Evolutionary conservation across 1,140 invertebrate species (phyloP).

Genomic region (Conus ventricosus): DNA sequence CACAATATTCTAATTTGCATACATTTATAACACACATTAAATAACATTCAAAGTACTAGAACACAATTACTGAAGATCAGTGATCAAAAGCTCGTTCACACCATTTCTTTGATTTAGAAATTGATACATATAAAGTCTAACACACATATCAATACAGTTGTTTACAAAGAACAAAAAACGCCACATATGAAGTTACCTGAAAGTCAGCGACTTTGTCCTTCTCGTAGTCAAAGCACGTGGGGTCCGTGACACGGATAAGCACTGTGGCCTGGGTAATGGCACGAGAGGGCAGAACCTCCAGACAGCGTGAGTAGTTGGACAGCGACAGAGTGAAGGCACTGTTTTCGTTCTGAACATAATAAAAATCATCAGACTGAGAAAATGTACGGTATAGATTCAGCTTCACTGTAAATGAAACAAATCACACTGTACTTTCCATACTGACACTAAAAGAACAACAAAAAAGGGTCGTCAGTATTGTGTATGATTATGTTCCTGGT

Average conservation of each 20-base stretch:
- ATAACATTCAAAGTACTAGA: background rate
- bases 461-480: background rate
- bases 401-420: background rate
- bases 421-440: too few species aligned
- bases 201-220: background rate
- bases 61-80: background rate
- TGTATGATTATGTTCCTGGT: too few species aligned
- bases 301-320: slow-evolving; percentile 1
- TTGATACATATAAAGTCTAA: background rate
- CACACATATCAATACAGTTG: background rate
- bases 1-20: too few species aligned
- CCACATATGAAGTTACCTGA: slow-evolving; percentile 18
- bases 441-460: background rate
- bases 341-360: slow-evolving; percentile 16
- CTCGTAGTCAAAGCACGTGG: slow-evolving; percentile 40
- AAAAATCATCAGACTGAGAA: background rate
- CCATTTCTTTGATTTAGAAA: background rate
- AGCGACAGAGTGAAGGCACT: slow-evolving; percentile 4
- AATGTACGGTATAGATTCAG: background rate
- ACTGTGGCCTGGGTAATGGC: slow-evolving; percentile 10
- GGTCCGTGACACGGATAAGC: slow-evolving; percentile 38
- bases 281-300: slow-evolving; percentile 28
- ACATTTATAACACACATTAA: too few species aligned
- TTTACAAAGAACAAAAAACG: background rate
- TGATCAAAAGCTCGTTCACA: background rate